A percentile compares a stretch with the other conserved stretches of the same genome.
Conservation (phyloP, 2,888 invertebrate genomes). For the Folsomia candida region DNA sequence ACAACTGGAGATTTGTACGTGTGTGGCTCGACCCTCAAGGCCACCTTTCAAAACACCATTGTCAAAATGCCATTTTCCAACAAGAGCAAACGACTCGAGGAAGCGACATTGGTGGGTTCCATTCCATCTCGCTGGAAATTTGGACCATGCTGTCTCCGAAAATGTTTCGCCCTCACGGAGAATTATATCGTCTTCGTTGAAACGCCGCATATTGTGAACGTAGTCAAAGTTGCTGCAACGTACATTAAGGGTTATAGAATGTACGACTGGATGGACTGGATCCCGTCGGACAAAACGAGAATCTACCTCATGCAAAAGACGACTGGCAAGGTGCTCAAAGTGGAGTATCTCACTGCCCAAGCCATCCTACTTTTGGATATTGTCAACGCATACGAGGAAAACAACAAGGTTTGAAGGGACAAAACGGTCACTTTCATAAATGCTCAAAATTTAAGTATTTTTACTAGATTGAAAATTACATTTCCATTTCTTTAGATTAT, state of each 20-base stretch:
- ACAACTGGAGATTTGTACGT: slow-evolving; percentile 31
- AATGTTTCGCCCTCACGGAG: slow-evolving; percentile 59
- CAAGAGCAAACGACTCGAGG: background rate
- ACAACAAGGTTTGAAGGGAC: slow-evolving; percentile 52
- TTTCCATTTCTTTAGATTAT: slow-evolving; percentile 48
- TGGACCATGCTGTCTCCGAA: slow-evolving; percentile 56
- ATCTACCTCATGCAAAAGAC: slow-evolving; percentile 54
- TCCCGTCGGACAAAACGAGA: slow-evolving; percentile 54
- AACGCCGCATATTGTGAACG: slow-evolving; percentile 56
- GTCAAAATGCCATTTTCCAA: slow-evolving; percentile 23
- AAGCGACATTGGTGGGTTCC: slow-evolving; percentile 47
- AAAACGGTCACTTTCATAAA: background rate
- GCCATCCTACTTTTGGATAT: slow-evolving; percentile 58
- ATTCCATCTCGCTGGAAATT: slow-evolving; percentile 53
- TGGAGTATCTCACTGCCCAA: slow-evolving; percentile 53
- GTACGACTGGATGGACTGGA: slow-evolving; percentile 55
- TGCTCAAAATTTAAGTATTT: background rate
- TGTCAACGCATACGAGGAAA: slow-evolving; percentile 58
- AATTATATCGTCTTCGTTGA: slow-evolving; percentile 59
- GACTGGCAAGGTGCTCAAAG: slow-evolving; percentile 53
- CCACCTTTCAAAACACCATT: slow-evolving; percentile 33
- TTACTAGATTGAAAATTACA: slow-evolving; percentile 2
- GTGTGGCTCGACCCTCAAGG: slow-evolving; percentile 26
- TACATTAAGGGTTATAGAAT: slow-evolving; percentile 53
- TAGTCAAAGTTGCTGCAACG: slow-evolving; percentile 54